A percentile compares a stretch with the other conserved stretches of the same genome.
Conservation (phyloP, 2,797 vertebrate species). For the Alauda arvensis region DNA sequence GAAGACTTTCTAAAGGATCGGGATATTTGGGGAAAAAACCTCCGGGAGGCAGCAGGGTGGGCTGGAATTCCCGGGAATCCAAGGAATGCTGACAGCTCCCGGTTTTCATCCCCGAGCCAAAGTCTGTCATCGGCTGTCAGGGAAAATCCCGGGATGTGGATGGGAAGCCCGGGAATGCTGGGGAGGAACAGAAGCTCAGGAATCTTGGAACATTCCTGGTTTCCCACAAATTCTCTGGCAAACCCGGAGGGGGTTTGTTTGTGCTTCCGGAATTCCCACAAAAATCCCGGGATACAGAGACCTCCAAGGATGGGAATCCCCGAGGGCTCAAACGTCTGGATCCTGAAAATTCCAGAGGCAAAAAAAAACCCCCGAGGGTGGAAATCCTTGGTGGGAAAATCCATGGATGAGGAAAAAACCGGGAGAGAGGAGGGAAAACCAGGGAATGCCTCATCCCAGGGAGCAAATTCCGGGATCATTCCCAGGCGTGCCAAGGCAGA, state of each 20-base stretch:
- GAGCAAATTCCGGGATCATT: background rate
- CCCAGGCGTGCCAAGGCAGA: rapidly evolving
- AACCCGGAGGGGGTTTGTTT: rapidly evolving
- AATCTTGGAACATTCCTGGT: background rate
- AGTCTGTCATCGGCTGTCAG: background rate
- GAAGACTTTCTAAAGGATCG: background rate
- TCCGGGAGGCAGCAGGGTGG: rapidly evolving
- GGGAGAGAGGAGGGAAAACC: background rate
- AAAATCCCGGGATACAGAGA: background rate
- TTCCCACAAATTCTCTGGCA: background rate
- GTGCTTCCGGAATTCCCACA: background rate
- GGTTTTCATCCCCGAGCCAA: background rate
- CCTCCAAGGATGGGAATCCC: background rate
- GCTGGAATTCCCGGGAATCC: background rate
- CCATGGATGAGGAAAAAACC: background rate
- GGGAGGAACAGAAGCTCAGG: background rate
- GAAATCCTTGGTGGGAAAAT: background rate
- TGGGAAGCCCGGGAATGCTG: background rate
- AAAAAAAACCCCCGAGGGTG: too few species aligned
- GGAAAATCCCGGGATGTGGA: background rate
- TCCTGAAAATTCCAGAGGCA: background rate
- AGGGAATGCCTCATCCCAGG: background rate
- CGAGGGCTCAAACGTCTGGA: background rate
- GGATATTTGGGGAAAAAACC: background rate
- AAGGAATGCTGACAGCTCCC: background rate